Conservation (phyloP, 2,888 invertebrate genomes). For the Brachyopa scutellaris region DNA sequence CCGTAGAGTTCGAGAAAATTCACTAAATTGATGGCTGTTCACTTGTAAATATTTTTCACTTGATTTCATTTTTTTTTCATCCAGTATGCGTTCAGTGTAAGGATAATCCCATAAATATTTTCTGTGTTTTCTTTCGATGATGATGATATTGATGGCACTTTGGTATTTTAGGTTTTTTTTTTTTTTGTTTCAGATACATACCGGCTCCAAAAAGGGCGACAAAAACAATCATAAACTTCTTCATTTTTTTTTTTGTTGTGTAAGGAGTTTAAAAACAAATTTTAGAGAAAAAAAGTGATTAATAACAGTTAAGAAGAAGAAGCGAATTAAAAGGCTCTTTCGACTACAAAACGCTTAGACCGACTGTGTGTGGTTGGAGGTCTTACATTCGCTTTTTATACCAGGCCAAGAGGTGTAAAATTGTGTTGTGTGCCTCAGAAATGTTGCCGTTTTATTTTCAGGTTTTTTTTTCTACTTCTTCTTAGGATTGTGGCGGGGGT, state of each 20-base stretch:
- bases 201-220: slow-evolving; percentile 87
- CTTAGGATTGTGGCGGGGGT: slow-evolving; percentile 60
- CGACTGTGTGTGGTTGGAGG: slow-evolving; percentile 82
- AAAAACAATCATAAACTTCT: slow-evolving; percentile 83
- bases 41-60: slow-evolving; percentile 4
- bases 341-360: slow-evolving; percentile 81
- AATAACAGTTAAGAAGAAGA: slow-evolving; percentile 29
- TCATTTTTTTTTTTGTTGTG: slow-evolving; percentile 78
- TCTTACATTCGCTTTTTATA: slow-evolving; percentile 82
- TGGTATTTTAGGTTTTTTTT: slow-evolving; percentile 49
- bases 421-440: slow-evolving; percentile 73
- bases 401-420: slow-evolving; percentile 76
- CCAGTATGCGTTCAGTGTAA: slow-evolving; percentile 28
- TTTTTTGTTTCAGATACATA: slow-evolving; percentile 82
- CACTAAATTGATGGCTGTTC: slow-evolving; percentile 34
- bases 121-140: slow-evolving; percentile 21
- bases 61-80: slow-evolving; percentile 19
- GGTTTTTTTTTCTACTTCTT: slow-evolving; percentile 41
- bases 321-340: slow-evolving; percentile 58
- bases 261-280: slow-evolving; percentile 50
- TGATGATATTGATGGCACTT: slow-evolving; percentile 64
- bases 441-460: slow-evolving; percentile 73
- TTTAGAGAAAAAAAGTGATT: slow-evolving; percentile 18
- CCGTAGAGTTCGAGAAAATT: slow-evolving; percentile 14
- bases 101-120: slow-evolving; percentile 59